These are phyloP conservation scores for Tricholauxania praeusta DNA, from an alignment of 2,888 invertebrate species.

Conservation along the genomic window DNA sequence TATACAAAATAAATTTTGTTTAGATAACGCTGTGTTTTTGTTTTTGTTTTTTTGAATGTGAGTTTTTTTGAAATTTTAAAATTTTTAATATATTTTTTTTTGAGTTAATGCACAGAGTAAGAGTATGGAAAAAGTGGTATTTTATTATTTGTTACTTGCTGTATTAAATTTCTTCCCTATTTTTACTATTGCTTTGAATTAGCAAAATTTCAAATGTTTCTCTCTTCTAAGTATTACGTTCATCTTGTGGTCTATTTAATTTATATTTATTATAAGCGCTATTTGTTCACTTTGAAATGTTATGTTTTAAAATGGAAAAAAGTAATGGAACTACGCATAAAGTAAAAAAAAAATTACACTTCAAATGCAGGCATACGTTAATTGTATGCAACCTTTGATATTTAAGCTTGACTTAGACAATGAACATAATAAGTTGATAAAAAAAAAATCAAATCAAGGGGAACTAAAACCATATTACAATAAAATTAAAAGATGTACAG, in stretches of 20 bases:
- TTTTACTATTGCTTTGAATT: too few relatives aligned
- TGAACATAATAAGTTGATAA: conserved; percentile 51
- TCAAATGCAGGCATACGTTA: conserved; percentile 30
- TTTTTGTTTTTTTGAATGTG: background rate
- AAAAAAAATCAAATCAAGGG: conserved; percentile 39
- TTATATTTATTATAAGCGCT: conserved; percentile 21
- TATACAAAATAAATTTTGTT: conserved; percentile 38
- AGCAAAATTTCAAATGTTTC: too few relatives aligned
- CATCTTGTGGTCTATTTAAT: background rate
- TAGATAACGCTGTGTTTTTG: conserved; percentile 12
- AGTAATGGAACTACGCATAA: conserved; percentile 51
- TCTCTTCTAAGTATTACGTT: too few relatives aligned
- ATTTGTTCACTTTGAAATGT: conserved; percentile 15
- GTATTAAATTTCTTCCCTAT: too few relatives aligned
- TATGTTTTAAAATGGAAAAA: conserved; percentile 33
- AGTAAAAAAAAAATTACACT: conserved; percentile 30
- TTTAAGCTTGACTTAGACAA: conserved; percentile 57
- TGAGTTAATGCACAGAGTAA: too few relatives aligned
- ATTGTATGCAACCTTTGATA: conserved; percentile 39
- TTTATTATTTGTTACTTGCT: too few relatives aligned
- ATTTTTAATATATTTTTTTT: too few relatives aligned
- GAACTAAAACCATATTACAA: conserved; percentile 17
- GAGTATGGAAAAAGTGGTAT: too few relatives aligned
- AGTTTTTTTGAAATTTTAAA: too few relatives aligned
- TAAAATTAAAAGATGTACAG: conserved; percentile 2